Base-by-base conservation (phyloP, 2,888 invertebrate species). In the Cheilosia vulpina region DNA sequence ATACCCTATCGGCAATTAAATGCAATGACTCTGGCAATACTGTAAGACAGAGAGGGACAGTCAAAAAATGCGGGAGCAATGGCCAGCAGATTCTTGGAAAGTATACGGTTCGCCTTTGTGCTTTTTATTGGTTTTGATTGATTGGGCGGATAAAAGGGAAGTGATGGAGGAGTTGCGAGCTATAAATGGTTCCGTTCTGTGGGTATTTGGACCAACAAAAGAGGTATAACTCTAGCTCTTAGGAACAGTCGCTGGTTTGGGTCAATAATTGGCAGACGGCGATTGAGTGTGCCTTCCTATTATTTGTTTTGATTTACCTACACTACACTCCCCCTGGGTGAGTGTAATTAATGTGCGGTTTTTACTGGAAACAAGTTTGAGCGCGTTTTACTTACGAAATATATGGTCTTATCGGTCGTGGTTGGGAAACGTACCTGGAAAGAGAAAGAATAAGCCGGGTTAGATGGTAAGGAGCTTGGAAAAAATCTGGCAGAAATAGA, bases 81-180 rank as follows among this genome's bases (percentile, higher is more conserved):
- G 77, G 9, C 34, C 68, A 52, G 19, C 19, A 27, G 31, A 47
- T 43, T 3, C 27, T 4, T 34, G 24, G 65, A 53, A 66, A 66
- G 60, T 13, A 2, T n/a, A 65, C 34, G 4, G 24, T 55, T 9
- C 17, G 52, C 58, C 68, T 62, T 72, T 79, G 57, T 38, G 71
- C 52, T 52, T 89, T 89, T 89, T 88, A 89, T 89, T 89, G 88
- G 89, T 87, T 88, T 89, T 90, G 90, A 90, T 90, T 89, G 89
- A 90, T 90, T 89, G 89, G 90, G 89, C 89, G 57, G 21, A 57
- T 50, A 24, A n/a, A 52, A 31, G n/a, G 7, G 27, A 27, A n/a
- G 55, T 27, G 52, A 17, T 27, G 66, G 52, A 31, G 62, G 69
- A 63, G 69, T 53, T 69, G 27, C 38, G 34, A 21, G 47, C 41